Percentiles rank a stretch among this genome's conserved stretches.
phyloP scores from a whole-genome alignment of 2,113 vertebrate genomes.

The Anolis sagrei region DNA sequence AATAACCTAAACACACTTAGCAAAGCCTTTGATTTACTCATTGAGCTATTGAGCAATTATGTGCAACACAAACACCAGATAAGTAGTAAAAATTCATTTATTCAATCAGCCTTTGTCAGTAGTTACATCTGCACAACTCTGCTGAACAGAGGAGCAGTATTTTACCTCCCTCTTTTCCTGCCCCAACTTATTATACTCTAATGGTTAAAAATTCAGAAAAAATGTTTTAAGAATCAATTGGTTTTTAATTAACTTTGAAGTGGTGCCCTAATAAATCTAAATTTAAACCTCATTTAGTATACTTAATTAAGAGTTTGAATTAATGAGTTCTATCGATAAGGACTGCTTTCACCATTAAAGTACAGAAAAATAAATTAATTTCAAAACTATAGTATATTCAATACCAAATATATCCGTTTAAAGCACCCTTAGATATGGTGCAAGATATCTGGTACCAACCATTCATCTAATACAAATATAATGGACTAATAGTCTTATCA shows the following conservation, averaged over 20 bases:
- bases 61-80: slow-evolving; percentile 34
- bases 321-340: slow-evolving; percentile 57
- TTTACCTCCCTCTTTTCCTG: not conserved
- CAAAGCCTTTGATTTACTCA: slow-evolving; percentile 35
- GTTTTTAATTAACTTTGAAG: slow-evolving; percentile 65
- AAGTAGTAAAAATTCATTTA: slow-evolving; percentile 23
- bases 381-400: slow-evolving; percentile 52
- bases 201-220: slow-evolving; percentile 49
- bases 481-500: not conserved
- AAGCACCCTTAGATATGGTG: not conserved
- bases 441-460: not conserved
- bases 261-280: slow-evolving; percentile 61
- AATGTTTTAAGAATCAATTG: slow-evolving; percentile 65
- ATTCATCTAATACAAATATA: not conserved
- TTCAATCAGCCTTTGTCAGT: slow-evolving; percentile 16
- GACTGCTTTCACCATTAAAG: slow-evolving; percentile 45
- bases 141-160: slow-evolving; percentile 22
- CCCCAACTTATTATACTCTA: slow-evolving; percentile 26
- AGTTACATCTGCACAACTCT: slow-evolving; percentile 21
- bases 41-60: slow-evolving; percentile 15
- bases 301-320: slow-evolving; percentile 61
- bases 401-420: slow-evolving; percentile 49
- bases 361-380: slow-evolving; percentile 58
- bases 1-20: slow-evolving; percentile 14
- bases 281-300: slow-evolving; percentile 67